Evolutionary conservation across 2,888 invertebrate species (phyloP), one percentile per base, ranked within the genome.

Genomic region (Physocephala rufipes): DNA sequence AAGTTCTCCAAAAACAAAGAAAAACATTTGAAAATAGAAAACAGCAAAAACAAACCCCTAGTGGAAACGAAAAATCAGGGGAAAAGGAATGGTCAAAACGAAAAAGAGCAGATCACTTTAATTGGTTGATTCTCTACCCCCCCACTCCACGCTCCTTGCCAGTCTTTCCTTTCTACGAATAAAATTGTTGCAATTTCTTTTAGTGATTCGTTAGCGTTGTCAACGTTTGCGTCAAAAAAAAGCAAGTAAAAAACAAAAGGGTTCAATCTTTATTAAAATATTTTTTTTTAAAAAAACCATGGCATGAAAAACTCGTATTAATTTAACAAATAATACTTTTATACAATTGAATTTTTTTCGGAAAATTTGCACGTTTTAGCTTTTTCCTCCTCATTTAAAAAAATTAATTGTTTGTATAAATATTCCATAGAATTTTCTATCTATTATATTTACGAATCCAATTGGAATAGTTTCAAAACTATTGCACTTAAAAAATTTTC

Each of bases 171-270:
- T 45, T 19, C 16, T 45, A 26, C 13, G 47, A 36, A 67, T 67
- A 24, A 19, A 67, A 67, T 67, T 45, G 67, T 67, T 43, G 55
- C 43, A 55, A 58, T 55, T 67, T 55, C 45, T 36, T 26, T 43
- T 19, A 66, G 53, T 36, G 53, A 51, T 51, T 2, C 26, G 2
- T 30, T 19, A 9, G 36, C 36, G 5, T 36, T 36, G 36, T 36
- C 36, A 53, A 21, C 4, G 53, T 24, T 28, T 15, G 13, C 15
- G 26, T 15, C 13, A 28, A 26, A 19, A 36, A 36, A 1, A 21
- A 13, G 24, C 24, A 19, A 26, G 15, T 19, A 16, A 63, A 24
- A 24, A 63, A 15, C 26, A 36, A 30, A 24, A 0, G 7, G 24
- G 24, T 63, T 45, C 26, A 63, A 47, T 21, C 45, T 63, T 63